Conservation (phyloP, 2,888 invertebrate species). For the Standfussiana lucernea region DNA sequence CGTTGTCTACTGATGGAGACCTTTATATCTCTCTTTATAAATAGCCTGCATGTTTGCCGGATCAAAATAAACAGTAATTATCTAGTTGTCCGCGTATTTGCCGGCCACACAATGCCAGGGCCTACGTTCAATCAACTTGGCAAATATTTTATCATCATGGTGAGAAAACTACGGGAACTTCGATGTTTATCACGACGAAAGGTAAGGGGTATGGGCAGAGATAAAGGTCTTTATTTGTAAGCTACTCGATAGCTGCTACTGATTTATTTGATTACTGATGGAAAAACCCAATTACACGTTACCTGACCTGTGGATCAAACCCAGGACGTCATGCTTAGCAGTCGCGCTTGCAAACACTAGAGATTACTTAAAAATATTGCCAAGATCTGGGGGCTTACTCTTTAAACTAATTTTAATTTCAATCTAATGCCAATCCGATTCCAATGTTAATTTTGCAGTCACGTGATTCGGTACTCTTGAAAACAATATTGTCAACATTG, state of each 20-base stretch:
- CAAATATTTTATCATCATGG: constrained; percentile 61
- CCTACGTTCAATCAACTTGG: constrained; percentile 61
- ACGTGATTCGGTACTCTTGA: too few relatives aligned
- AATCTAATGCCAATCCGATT: too few relatives aligned
- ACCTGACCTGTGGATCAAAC: too few relatives aligned
- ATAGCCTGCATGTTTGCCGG: constrained; percentile 47
- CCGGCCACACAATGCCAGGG: constrained; percentile 43
- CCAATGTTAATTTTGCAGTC: too few relatives aligned
- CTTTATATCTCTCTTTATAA: constrained; percentile 21
- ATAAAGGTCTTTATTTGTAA: background rate
- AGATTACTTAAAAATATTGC: too few relatives aligned
- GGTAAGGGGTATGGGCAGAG: background rate
- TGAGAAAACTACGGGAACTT: background rate
- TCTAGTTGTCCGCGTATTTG: constrained; percentile 62
- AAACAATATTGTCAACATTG: too few relatives aligned
- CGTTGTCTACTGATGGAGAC: constrained; percentile 19
- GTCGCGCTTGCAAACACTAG: too few relatives aligned
- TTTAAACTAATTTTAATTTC: too few relatives aligned
- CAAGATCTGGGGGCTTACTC: too few relatives aligned
- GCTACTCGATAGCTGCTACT: background rate
- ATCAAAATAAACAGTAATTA: constrained; percentile 63
- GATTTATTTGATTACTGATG: background rate
- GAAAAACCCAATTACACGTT: background rate
- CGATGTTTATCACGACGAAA: background rate
- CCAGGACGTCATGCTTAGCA: too few relatives aligned